A percentile compares a stretch with the other conserved stretches of the same genome.
Evolutionary conservation across 2,113 vertebrate species (phyloP).

Genomic region (Xenotilapia caudafasciata): DNA sequence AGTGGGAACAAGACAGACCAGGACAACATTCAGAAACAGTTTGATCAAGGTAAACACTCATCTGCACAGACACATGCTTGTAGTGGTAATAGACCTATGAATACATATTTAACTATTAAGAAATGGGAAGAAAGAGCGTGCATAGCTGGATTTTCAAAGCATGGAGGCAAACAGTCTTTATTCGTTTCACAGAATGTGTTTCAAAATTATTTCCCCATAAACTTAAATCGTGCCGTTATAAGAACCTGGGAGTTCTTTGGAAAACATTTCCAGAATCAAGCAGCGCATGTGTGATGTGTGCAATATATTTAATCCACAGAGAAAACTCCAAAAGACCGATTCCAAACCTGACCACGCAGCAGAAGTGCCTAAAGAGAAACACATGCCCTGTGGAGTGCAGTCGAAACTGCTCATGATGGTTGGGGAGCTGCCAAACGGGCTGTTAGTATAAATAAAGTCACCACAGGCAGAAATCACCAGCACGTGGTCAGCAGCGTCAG

Average conservation of each 20-base stretch:
- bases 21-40: constrained; percentile 69
- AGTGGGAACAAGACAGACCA: constrained; percentile 68
- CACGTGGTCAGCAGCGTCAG: neutral
- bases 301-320: neutral
- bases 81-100: neutral
- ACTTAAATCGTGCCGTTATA: neutral
- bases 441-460: neutral
- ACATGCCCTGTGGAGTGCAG: neutral
- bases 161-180: neutral
- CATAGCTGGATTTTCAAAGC: neutral
- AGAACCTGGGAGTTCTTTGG: neutral
- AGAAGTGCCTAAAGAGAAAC: neutral
- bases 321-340: neutral
- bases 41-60: constrained; percentile 56
- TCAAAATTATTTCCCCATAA: neutral
- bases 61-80: neutral
- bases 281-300: neutral
- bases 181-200: neutral
- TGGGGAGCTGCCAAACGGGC: neutral
- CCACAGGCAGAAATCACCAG: neutral
- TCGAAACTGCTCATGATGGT: neutral
- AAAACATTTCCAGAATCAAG: neutral
- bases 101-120: neutral
- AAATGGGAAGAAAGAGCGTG: neutral
- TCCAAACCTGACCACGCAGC: neutral